Conservation (phyloP, 1,140 invertebrate species). For the Uloborus diversus region DNA sequence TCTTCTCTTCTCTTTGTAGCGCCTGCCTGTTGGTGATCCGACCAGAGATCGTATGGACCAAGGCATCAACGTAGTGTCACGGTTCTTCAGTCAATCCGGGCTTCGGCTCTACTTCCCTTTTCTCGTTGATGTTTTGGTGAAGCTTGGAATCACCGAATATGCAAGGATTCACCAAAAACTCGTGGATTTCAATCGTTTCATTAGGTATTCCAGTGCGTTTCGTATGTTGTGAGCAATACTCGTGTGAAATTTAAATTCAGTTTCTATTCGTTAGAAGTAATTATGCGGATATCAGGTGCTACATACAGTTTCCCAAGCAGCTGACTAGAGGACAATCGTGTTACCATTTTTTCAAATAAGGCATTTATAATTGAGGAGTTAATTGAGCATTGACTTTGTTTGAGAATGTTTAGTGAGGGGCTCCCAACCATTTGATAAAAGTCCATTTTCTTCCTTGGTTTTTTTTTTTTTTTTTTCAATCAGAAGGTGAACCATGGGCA, state of each 20-base stretch:
- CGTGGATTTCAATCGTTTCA: conserved; percentile 28
- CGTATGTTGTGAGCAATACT: background rate
- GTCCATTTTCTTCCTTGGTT: no score
- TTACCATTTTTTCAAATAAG: background rate
- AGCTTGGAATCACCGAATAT: background rate
- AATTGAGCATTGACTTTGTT: no score
- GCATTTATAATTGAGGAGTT: background rate
- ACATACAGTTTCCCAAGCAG: background rate
- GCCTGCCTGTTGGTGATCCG: conserved; percentile 20
- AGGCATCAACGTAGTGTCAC: background rate
- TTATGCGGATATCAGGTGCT: background rate
- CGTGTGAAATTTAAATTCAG: background rate
- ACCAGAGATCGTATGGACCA: conserved; percentile 11
- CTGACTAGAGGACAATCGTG: background rate
- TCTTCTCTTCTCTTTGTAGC: conserved; percentile 31
- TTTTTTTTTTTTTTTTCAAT: no score
- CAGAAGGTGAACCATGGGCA: no score
- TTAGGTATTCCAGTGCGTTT: background rate
- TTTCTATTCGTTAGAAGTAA: background rate
- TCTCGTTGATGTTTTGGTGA: background rate
- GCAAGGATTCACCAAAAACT: conserved; percentile 2
- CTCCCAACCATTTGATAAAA: no score
- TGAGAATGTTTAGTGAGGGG: no score
- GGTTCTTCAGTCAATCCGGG: conserved; percentile 6
- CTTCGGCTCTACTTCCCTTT: conserved; percentile 11